Evolutionary conservation across 2,113 vertebrate genomes (phyloP), one percentile per base, ranked within the genome.

Genomic region (Polyodon spathula): DNA sequence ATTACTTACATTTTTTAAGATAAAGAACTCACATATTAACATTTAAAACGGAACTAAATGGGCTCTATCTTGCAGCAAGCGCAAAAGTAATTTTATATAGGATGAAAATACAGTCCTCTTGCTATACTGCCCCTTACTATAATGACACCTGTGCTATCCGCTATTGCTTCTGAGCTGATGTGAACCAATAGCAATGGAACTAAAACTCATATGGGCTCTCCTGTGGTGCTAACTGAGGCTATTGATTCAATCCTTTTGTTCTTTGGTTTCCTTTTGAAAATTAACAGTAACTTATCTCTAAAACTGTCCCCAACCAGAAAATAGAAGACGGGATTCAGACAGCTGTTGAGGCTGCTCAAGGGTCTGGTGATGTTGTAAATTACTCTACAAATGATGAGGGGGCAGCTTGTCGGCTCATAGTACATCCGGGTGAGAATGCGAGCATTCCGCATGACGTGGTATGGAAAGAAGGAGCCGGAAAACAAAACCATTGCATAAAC

Each of bases 241-340:
- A 14, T 50, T 10, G 48, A 50, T 50, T 50, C 48, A n/a, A 2
- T 50, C 2, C 5, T 50, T 14, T 50, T 50, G 14, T 50, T 11
- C 12, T 50, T 50, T 14, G 48, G 8, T 50, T 50, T 50, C 15
- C 8, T 50, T n/a, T 50, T 50, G 17, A 55, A 55, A 4, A 17
- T 37, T 5, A 16, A 55, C 6, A 63, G 10, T 11, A 63, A 43
- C 1, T 40, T 63, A 37, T 63, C 55, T 39, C 62, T 48, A 37
- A 63, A 63, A 8, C 44, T 55, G 37, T 63, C 62, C 4, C 62
- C 62, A n/a, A 63, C 54, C 14, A 63, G 44, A 56, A 63, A 63
- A 14, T 63, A 63, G 55, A 63, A 63, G 41, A 63, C 48, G 37
- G 62, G 62, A n/a, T 63, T 63, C 8, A 57, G 46, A 10, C 54